Conservation (phyloP, 2,797 vertebrate genomes). For the Enteromius unitaeniatus region DNA sequence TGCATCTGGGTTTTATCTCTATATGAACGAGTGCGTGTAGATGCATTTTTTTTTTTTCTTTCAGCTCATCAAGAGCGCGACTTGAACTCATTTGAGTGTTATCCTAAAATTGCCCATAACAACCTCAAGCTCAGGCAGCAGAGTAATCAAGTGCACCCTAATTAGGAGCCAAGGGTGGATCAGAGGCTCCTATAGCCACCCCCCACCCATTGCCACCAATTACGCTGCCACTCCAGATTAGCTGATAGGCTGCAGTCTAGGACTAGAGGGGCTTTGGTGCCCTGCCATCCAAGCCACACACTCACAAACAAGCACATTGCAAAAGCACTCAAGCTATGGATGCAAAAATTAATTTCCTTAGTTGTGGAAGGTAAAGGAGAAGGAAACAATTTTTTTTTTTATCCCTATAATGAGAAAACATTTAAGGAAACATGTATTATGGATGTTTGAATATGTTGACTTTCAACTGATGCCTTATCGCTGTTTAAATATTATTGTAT, state of each 20-base stretch:
- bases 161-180: slow-evolving; percentile 61
- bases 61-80: slow-evolving; percentile 45
- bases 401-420: background rate
- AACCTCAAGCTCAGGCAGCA: slow-evolving; percentile 53
- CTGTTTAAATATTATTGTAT: background rate
- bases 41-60: slow-evolving; percentile 26
- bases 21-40: background rate
- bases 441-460: background rate
- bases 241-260: slow-evolving; percentile 52
- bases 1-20: slow-evolving; percentile 41
- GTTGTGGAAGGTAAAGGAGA: slow-evolving; percentile 11
- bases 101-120: slow-evolving; percentile 59
- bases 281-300: slow-evolving; percentile 42
- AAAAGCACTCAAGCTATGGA: background rate
- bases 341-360: background rate
- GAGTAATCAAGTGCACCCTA: slow-evolving; percentile 59
- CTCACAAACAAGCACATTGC: background rate
- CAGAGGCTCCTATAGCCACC: slow-evolving; percentile 57
- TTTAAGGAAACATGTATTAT: background rate
- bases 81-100: slow-evolving; percentile 57
- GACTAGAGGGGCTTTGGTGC: slow-evolving; percentile 48
- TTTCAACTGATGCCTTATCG: background rate
- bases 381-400: no score
- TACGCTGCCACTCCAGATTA: slow-evolving; percentile 56
- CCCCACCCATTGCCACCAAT: slow-evolving; percentile 58